Percentiles rank a stretch among this genome's conserved stretches.
phyloP scores from a whole-genome alignment of 37 sponge, comb jelly and placozoan genomes.

The Aphrocallistes beatrix region DNA sequence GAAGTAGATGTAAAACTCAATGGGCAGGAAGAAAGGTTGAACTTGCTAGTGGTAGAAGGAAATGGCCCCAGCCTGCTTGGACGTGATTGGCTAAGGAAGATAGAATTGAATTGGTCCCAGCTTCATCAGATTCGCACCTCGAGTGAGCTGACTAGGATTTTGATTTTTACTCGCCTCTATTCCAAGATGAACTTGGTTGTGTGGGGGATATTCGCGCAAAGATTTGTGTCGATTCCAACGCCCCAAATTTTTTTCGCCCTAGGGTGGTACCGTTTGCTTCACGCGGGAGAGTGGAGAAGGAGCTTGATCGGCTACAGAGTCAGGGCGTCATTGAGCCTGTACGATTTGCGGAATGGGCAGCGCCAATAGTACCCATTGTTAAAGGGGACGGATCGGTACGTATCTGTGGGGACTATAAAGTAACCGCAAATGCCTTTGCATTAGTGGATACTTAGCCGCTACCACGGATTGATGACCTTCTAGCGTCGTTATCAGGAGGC shows the following conservation, averaged over 20 bases:
- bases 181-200: constrained; percentile 15
- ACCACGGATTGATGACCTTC: constrained; percentile 15
- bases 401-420: constrained; percentile 22
- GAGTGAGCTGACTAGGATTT: background rate
- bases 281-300: background rate
- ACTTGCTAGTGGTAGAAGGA: constrained; percentile 28
- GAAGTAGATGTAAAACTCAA: background rate
- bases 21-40: constrained; percentile 9
- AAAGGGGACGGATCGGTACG: constrained; percentile 4
- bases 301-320: background rate
- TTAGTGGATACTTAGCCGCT: background rate
- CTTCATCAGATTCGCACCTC: background rate
- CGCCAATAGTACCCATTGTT: constrained; percentile 17
- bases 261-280: constrained; percentile 8
- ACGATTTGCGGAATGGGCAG: background rate
- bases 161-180: too few species aligned
- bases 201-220: background rate
- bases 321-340: background rate
- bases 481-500: background rate
- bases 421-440: background rate
- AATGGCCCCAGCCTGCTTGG: constrained; percentile 27
- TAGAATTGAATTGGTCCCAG: constrained; percentile 13
- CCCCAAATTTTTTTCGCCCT: constrained; percentile 17
- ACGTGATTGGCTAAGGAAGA: constrained; percentile 19
- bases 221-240: constrained; percentile 10